Conservation (phyloP, 2,113 vertebrate genomes). For the Oxygymnocypris stewartii region DNA sequence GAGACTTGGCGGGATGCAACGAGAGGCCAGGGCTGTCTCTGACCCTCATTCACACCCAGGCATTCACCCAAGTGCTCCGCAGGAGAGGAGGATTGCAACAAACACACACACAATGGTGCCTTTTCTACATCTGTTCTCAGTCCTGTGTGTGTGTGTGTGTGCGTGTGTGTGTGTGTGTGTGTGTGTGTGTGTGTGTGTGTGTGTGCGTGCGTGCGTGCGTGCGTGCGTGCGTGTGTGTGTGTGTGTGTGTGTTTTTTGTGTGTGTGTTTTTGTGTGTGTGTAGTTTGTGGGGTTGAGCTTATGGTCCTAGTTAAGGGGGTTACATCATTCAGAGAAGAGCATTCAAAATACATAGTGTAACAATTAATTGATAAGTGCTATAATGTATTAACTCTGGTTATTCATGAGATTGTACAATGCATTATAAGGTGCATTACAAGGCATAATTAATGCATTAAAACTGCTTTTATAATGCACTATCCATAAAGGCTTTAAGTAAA, state of each 20-base stretch:
- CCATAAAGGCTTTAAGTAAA: too few relatives aligned
- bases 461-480: too few relatives aligned
- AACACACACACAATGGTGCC: constrained; percentile 53
- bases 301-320: constrained; percentile 28
- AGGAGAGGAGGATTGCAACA: constrained; percentile 65
- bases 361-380: too few relatives aligned
- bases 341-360: too few relatives aligned
- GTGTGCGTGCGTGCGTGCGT: constrained; percentile 16
- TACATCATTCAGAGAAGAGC: constrained; percentile 44
- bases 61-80: constrained; percentile 74
- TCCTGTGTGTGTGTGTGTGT: constrained; percentile 10
- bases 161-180: constrained; percentile 34
- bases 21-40: constrained; percentile 70
- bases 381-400: too few relatives aligned
- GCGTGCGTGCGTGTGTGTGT: too few relatives aligned
- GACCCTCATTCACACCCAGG: constrained; percentile 79
- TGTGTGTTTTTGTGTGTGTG: background rate
- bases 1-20: constrained; percentile 73
- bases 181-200: constrained; percentile 24
- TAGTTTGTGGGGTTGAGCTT: constrained; percentile 15
- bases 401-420: too few relatives aligned
- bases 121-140: constrained; percentile 51
- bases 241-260: too few relatives aligned
- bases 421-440: too few relatives aligned
- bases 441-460: too few relatives aligned